phyloP scores from a whole-genome alignment of 2,113 vertebrate genomes.

The Phainopepla nitens region DNA sequence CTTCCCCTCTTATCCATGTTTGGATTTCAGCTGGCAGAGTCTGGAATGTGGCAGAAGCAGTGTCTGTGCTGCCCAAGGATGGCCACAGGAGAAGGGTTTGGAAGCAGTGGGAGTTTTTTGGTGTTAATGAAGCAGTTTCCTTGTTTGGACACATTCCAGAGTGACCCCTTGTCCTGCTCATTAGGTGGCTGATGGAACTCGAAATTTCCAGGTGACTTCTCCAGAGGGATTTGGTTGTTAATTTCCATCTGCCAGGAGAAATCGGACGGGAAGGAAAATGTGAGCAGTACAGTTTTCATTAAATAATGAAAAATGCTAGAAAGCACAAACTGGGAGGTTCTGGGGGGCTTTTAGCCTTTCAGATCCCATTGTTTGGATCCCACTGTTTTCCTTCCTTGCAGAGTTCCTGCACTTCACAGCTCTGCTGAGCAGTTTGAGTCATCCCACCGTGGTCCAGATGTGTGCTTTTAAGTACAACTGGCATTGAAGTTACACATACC shows the following conservation, averaged over 20 bases:
- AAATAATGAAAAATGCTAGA: neutral
- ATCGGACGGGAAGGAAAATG: neutral
- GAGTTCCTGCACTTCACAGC: neutral
- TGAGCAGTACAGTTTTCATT: neutral
- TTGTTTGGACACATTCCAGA: neutral
- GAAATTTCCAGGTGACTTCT: constrained; percentile 39
- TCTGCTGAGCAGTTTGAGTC: neutral
- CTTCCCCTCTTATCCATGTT: neutral
- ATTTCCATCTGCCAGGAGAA: neutral
- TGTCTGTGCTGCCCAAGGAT: neutral
- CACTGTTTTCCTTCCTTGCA: neutral
- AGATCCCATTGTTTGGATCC: neutral
- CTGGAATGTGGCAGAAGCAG: neutral
- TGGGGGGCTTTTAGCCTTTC: neutral
- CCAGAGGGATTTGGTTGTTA: neutral
- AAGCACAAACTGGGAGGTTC: neutral
- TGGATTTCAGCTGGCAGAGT: neutral
- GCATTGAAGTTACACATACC: constrained; percentile 50
- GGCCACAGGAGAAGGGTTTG: neutral
- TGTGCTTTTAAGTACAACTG: constrained; percentile 42
- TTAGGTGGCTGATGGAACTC: neutral
- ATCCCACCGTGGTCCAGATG: constrained; percentile 57
- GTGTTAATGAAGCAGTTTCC: neutral
- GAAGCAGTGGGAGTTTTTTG: neutral
- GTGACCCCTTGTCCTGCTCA: neutral